phyloP scores from a whole-genome alignment of 2,797 vertebrate genomes.

The Sphenodon punctatus region DNA sequence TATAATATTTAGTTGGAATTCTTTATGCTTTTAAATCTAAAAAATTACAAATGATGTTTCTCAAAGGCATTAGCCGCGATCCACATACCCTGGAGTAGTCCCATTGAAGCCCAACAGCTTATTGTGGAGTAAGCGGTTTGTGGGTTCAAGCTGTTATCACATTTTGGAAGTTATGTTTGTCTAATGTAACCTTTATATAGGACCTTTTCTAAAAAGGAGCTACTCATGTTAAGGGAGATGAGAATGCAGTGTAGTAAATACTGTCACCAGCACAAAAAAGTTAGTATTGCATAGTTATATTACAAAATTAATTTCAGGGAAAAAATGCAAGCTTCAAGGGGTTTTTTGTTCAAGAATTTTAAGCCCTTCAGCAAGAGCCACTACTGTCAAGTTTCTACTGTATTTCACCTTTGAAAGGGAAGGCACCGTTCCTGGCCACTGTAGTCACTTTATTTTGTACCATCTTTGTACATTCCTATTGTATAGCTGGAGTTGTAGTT shows the following conservation, averaged over 20 bases:
- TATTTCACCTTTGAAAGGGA: conserved; percentile 52
- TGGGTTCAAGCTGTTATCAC: too few relatives aligned
- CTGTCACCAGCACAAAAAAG: conserved; percentile 27
- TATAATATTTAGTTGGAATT: conserved; percentile 2
- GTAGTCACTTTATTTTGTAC: conserved; percentile 80
- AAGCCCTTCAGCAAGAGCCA: conserved; percentile 35
- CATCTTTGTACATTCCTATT: conserved; percentile 82
- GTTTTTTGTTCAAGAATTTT: conserved; percentile 6
- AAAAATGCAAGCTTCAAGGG: conserved; percentile 13
- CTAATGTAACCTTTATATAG: conserved; percentile 36
- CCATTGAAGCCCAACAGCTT: too few relatives aligned
- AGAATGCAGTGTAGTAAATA: conserved; percentile 31
- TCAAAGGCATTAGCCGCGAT: too few relatives aligned
- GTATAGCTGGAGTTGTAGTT: conserved; percentile 64
- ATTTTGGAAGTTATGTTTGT: conserved; percentile 46
- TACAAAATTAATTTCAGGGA: background rate
- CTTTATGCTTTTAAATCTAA: background rate
- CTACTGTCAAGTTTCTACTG: conserved; percentile 40
- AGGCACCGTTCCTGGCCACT: conserved; percentile 72
- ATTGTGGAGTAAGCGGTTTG: too few relatives aligned
- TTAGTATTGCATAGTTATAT: conserved; percentile 8
- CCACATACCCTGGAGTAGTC: too few relatives aligned
- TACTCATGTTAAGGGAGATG: background rate
- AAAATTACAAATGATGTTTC: conserved; percentile 32
- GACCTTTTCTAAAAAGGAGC: conserved; percentile 22